A percentile compares a stretch with the other conserved stretches of the same genome.
phyloP scores from a whole-genome alignment of 2,888 invertebrate genomes.

The Stenchaetothrips biformis region DNA sequence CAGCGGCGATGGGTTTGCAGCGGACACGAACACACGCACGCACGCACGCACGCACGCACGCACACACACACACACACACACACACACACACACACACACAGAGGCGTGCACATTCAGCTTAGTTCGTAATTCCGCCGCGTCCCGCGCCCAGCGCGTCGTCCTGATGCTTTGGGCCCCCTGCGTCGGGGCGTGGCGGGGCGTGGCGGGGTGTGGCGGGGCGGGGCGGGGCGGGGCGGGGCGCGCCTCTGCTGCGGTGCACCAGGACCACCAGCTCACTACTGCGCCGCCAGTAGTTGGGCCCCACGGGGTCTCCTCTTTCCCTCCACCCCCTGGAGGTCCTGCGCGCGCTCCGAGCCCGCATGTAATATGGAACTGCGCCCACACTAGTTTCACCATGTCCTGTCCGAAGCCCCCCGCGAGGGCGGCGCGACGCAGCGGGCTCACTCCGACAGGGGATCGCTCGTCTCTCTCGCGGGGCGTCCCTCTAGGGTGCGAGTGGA shows the following conservation, averaged over 20 bases:
- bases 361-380: not conserved
- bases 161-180: not conserved
- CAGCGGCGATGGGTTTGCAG: not conserved
- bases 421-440: too few relatives aligned
- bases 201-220: not conserved
- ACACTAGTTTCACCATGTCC: too few relatives aligned
- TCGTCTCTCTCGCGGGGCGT: too few relatives aligned
- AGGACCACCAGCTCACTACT: slow-evolving; percentile 7
- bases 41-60: not conserved
- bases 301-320: not conserved
- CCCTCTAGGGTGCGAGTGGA: too few relatives aligned
- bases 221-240: not conserved
- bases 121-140: slow-evolving; percentile 19
- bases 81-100: not conserved
- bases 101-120: slow-evolving; percentile 7
- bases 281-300: not conserved
- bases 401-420: too few relatives aligned
- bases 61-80: not conserved
- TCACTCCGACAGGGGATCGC: too few relatives aligned
- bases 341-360: not conserved
- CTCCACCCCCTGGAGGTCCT: not conserved
- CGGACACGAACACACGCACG: not conserved
- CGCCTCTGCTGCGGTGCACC: not conserved
- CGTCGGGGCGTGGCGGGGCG: not conserved
- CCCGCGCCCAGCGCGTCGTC: not conserved